A percentile compares a stretch with the other conserved stretches of the same genome.
These are phyloP conservation scores for Samia ricini DNA, from an alignment of 1,140 invertebrate species.

Conservation along the genomic window DNA sequence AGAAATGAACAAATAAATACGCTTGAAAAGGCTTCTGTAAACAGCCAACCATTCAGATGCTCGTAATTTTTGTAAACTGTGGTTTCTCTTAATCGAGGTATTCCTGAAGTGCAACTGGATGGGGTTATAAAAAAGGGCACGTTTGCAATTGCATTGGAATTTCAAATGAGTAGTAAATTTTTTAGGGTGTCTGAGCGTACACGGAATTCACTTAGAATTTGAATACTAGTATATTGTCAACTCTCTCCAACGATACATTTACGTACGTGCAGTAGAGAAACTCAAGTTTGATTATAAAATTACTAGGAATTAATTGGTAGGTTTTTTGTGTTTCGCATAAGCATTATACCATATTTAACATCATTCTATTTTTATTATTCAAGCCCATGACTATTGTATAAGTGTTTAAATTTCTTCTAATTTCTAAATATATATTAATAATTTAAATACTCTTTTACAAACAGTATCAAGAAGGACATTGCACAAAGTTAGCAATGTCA, in stretches of 20 bases:
- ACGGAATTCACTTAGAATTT: constrained; percentile 36
- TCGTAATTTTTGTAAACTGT: constrained; percentile 30
- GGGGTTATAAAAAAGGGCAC: constrained; percentile 55
- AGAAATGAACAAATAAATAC: not conserved
- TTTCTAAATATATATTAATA: too few species aligned
- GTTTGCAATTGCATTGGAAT: constrained; percentile 58
- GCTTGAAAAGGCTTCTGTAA: not conserved
- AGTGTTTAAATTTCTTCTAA: too few species aligned
- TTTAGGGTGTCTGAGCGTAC: constrained; percentile 60
- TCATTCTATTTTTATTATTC: too few species aligned
- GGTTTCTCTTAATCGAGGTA: constrained; percentile 43
- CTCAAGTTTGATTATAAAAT: not conserved
- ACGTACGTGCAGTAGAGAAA: constrained; percentile 24
- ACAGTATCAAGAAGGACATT: too few species aligned
- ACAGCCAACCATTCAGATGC: constrained; percentile 16
- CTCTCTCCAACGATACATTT: constrained; percentile 31
- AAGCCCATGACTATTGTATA: too few species aligned
- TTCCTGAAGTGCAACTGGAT: constrained; percentile 47
- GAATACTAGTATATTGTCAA: constrained; percentile 27
- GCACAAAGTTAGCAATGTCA: too few species aligned
- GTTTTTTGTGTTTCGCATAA: too few species aligned
- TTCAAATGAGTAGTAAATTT: constrained; percentile 67
- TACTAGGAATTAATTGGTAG: too few species aligned
- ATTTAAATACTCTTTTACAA: too few species aligned
- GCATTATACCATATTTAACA: too few species aligned